Base-by-base conservation (phyloP, 2,888 invertebrate species). In the Leptinotarsa haldemani region DNA sequence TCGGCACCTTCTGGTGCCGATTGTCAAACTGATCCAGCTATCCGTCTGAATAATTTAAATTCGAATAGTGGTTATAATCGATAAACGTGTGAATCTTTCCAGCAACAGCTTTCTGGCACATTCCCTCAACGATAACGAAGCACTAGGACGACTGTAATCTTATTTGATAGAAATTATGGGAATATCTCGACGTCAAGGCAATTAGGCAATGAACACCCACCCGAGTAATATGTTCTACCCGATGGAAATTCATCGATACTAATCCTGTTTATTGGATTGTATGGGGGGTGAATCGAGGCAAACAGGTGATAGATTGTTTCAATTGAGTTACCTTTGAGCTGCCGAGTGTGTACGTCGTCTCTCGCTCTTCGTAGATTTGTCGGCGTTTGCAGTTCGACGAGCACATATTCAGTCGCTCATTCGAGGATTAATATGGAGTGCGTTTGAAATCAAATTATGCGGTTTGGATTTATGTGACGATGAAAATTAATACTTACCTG, bases 241-340 rank as follows among this genome's bases (percentile, higher is more conserved):
- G 58, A 73, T 63, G 53, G 47, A 50, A 65, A 73, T 73, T 65
- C 73, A 73, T 65, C 65, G 69, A 63, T 65, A 58, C 52, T 65
- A 25, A 69, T 69, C 22, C 63, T 47, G 58, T 64, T 69, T 69
- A 73, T 73, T 65, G 69, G 69, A 73, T 73, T 65, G 47, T 18
- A 50, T 30, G 46, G 47, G 47, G 53, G 48, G 48, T 18, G 64
- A 20, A 40, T 64, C 52, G 25, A 64, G 48, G 53, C 63, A 40
- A 47, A 52, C 58, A 63, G 64, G 63, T 61, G 68, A 72, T 72
- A 58, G 46, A 68, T 72, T 53, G 72, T 72, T 72, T 69, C 68
- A 64, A 72, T 72, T 56, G 64, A 63, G 52, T 72, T 72, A 72
- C 72, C 68, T 72, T 63, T 72, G 52, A 68, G 22, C 40, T 52